These are phyloP conservation scores for Cepaea hortensis DNA, from an alignment of 2,888 invertebrate species.

Conservation along the genomic window DNA sequence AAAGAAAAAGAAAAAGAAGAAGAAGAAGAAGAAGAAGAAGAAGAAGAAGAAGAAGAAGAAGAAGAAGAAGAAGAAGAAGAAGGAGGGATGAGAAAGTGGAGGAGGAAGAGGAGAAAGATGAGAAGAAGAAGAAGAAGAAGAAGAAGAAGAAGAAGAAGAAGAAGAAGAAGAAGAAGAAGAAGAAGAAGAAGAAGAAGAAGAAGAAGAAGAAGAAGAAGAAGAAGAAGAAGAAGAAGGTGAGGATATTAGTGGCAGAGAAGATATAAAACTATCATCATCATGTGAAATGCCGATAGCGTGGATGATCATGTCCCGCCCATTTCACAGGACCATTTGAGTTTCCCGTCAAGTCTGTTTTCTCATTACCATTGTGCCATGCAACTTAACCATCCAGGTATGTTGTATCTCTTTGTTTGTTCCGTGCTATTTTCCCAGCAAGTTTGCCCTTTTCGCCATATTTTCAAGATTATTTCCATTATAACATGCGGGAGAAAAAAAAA, in stretches of 20 bases:
- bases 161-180: conserved; percentile 1
- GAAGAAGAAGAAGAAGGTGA: not conserved
- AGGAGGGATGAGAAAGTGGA: not conserved
- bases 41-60: conserved; percentile 38
- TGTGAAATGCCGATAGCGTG: too few species aligned
- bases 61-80: not conserved
- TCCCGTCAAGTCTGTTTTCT: too few species aligned
- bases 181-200: not conserved
- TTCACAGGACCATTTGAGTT: too few species aligned
- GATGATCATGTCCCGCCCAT: too few species aligned
- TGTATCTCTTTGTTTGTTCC: too few species aligned
- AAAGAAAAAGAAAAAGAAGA: not conserved
- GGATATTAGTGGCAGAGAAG: conserved; percentile 12
- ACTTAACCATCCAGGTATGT: too few species aligned
- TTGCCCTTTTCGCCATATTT: too few species aligned
- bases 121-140: not conserved
- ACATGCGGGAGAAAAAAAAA: too few species aligned
- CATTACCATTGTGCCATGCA: too few species aligned
- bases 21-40: conserved; percentile 41
- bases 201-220: not conserved
- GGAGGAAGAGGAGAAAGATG: not conserved
- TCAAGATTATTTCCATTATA: too few species aligned
- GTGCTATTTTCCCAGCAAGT: too few species aligned
- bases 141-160: not conserved
- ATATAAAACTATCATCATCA: not conserved